These are phyloP conservation scores for Myrmecophaga tridactyla DNA, from an alignment of 2,113 vertebrate genomes.

Conservation along the genomic window DNA sequence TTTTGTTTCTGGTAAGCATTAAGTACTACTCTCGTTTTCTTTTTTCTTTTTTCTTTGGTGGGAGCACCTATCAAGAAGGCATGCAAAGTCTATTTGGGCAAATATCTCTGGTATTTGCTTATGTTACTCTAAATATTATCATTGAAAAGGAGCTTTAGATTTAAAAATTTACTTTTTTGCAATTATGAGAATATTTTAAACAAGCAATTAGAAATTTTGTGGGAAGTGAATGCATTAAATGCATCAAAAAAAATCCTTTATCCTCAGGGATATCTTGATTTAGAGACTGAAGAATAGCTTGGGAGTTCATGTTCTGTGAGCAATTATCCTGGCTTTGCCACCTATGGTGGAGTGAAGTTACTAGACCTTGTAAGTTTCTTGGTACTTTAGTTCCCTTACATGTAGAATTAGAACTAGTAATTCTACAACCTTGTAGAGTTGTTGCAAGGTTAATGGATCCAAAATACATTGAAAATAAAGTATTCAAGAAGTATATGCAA, in stretches of 20 bases:
- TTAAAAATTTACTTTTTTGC: background rate
- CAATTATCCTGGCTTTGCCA: background rate
- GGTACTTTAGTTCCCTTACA: background rate
- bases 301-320: background rate
- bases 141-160: background rate
- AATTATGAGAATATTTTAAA: conserved; percentile 6
- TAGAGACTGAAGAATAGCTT: background rate
- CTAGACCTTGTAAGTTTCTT: background rate
- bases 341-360: background rate
- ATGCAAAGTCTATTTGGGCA: background rate
- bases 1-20: conserved; percentile 67
- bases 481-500: background rate
- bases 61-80: background rate
- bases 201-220: background rate
- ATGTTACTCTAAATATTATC: background rate
- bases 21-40: background rate
- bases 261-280: background rate
- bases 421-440: background rate
- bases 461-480: background rate
- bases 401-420: background rate
- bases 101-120: background rate
- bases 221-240: background rate
- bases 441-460: background rate
- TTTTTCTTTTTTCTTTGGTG: too few relatives aligned
- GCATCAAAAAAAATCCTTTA: background rate